These are phyloP conservation scores for Keiferia lycopersicella DNA, from an alignment of 2,888 invertebrate species.

Conservation along the genomic window DNA sequence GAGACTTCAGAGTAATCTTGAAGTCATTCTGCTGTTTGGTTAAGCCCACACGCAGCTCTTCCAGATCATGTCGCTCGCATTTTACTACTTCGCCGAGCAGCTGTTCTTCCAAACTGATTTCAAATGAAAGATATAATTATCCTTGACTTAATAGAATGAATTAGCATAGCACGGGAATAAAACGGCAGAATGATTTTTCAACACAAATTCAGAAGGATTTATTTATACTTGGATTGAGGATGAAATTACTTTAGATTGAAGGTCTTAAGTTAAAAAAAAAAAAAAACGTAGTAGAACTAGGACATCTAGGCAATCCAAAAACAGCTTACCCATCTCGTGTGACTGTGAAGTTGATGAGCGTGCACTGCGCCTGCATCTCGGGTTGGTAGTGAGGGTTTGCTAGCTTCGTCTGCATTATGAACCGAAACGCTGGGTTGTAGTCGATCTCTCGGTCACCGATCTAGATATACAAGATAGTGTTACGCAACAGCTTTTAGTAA, in stretches of 20 bases:
- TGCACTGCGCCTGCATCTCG: conserved; percentile 98
- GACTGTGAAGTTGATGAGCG: conserved; percentile 97
- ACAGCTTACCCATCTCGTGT: conserved; percentile 90
- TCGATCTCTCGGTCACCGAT: conserved; percentile 97
- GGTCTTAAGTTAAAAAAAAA: too few species aligned
- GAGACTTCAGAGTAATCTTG: conserved; percentile 93
- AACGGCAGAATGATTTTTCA: too few species aligned
- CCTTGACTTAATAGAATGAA: too few species aligned
- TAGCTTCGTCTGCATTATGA: conserved; percentile 95
- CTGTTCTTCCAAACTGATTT: conserved; percentile 90
- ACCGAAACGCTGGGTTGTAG: conserved; percentile 89
- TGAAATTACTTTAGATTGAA: too few species aligned
- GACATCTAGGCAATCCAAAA: conserved; percentile 18
- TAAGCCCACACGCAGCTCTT: conserved; percentile 88
- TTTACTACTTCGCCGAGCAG: conserved; percentile 96
- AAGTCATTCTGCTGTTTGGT: conserved; percentile 97
- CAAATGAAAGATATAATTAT: background rate
- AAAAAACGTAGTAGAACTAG: too few species aligned
- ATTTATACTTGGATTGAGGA: too few species aligned
- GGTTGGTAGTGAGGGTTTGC: conserved; percentile 98
- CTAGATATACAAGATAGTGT: conserved; percentile 64
- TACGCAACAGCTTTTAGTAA: background rate
- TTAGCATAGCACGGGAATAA: too few species aligned
- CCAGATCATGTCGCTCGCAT: conserved; percentile 95
- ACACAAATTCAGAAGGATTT: too few species aligned